Evolutionary conservation across 2,113 vertebrate genomes (phyloP).

Genomic region (Cebidichthys violaceus): DNA sequence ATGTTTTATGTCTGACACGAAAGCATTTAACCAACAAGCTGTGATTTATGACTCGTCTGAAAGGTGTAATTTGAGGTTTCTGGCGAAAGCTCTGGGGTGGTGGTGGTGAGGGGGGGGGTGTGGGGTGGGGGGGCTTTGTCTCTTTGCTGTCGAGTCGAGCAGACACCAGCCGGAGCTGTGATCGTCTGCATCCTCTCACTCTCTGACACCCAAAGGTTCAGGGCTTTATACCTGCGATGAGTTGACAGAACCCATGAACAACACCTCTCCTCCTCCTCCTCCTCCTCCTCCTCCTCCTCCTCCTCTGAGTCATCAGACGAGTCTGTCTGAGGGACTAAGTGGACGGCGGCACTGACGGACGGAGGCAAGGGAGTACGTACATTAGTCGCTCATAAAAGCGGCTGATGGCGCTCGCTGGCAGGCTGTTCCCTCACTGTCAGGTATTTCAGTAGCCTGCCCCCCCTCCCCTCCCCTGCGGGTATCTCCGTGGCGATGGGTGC

Average conservation of each 20-base stretch:
- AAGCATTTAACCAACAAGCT: slow-evolving; percentile 68
- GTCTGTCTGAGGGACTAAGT: slow-evolving; percentile 17
- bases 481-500: slow-evolving; percentile 54
- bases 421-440: slow-evolving; percentile 46
- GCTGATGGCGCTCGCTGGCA: slow-evolving; percentile 45
- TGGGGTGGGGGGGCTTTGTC: slow-evolving; percentile 17
- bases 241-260: slow-evolving; percentile 44
- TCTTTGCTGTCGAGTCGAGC: slow-evolving; percentile 45
- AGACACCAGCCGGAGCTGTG: slow-evolving; percentile 21
- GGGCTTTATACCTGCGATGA: slow-evolving; percentile 26
- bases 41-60: slow-evolving; percentile 71
- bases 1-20: slow-evolving; percentile 64
- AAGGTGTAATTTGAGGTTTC: slow-evolving; percentile 75
- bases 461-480: not conserved
- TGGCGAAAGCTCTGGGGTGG: slow-evolving; percentile 22
- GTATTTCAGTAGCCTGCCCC: slow-evolving; percentile 53
- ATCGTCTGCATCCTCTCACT: slow-evolving; percentile 9
- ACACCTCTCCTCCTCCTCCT: not conserved
- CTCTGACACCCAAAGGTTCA: slow-evolving; percentile 13
- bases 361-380: slow-evolving; percentile 50
- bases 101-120: not conserved
- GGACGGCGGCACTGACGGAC: slow-evolving; percentile 32
- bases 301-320: slow-evolving; percentile 52
- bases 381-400: slow-evolving; percentile 70
- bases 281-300: not conserved